A percentile compares a stretch with the other conserved stretches of the same genome.
Evolutionary conservation across 1,140 invertebrate genomes (phyloP).

Genomic region (Pemphigus obesinymphae): DNA sequence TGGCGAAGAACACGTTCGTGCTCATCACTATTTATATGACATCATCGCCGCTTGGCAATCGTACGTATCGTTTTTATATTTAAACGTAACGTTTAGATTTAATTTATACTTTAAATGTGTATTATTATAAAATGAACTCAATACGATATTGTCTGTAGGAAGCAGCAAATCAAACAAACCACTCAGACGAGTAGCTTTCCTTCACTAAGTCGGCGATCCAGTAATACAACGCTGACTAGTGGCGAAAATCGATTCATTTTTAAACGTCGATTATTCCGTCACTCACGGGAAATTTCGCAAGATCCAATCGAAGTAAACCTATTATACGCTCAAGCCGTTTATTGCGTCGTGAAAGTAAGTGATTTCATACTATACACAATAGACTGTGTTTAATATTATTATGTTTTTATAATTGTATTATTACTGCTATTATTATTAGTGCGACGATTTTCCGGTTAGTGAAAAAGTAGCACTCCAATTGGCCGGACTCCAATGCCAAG

Average conservation of each 20-base stretch:
- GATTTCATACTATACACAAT: not conserved
- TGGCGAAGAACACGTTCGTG: conserved; percentile 85
- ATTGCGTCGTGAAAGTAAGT: conserved; percentile 85
- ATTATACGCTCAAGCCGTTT: conserved; percentile 90
- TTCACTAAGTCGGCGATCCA: conserved; percentile 55
- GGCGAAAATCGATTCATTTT: conserved; percentile 91
- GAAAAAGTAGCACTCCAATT: conserved; percentile 91
- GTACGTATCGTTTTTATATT: conserved; percentile 54
- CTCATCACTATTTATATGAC: conserved; percentile 89
- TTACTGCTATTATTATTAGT: conserved; percentile 54
- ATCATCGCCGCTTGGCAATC: conserved; percentile 90
- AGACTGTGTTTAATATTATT: not conserved
- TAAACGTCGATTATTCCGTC: conserved; percentile 82
- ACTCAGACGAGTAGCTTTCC: conserved; percentile 53
- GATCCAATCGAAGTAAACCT: conserved; percentile 93
- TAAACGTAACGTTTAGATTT: no score
- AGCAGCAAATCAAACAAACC: conserved; percentile 57
- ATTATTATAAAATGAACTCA: no score
- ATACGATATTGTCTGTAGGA: conserved; percentile 50
- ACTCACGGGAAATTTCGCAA: conserved; percentile 84
- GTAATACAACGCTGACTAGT: conserved; percentile 61
- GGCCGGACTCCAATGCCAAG: conserved; percentile 89
- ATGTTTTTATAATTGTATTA: not conserved
- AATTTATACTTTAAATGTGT: no score
- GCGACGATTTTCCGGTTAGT: conserved; percentile 90